phyloP scores from a whole-genome alignment of 2,113 vertebrate genomes.

The Cyanoramphus novaezelandiae region DNA sequence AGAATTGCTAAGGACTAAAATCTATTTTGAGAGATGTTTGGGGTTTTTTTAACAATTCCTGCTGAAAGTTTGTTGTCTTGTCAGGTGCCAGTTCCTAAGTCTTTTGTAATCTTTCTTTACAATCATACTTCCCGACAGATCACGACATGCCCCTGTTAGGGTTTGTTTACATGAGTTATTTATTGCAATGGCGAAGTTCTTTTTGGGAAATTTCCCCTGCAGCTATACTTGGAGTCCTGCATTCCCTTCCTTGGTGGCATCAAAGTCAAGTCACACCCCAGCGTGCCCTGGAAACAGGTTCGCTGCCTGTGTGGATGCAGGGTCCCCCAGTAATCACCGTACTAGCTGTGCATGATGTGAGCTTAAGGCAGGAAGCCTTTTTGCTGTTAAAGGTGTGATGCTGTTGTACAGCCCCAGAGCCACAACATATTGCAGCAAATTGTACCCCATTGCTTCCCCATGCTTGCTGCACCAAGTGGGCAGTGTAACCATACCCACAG shows the following conservation, averaged over 20 bases:
- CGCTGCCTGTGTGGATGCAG: fast-evolving
- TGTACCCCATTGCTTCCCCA: not conserved
- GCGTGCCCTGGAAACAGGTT: not conserved
- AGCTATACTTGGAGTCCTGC: not conserved
- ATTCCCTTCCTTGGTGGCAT: not conserved
- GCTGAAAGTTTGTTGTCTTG: not conserved
- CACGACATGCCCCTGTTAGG: not conserved
- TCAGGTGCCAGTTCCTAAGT: not conserved
- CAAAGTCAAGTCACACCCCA: not conserved
- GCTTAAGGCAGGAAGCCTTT: not conserved
- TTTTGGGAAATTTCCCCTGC: not conserved
- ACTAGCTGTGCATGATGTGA: fast-evolving
- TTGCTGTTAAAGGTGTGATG: not conserved
- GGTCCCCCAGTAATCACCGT: not conserved
- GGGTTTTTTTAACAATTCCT: not conserved
- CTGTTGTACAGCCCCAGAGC: not conserved
- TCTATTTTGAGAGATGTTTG: not conserved
- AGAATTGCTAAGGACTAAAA: not conserved
- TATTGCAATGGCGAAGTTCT: not conserved
- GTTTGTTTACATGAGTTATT: not conserved
- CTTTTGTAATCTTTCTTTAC: not conserved
- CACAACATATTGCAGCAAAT: not conserved
- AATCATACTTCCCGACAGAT: not conserved
- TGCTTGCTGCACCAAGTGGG: not conserved
- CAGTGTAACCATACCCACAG: too few species aligned